Conservation (phyloP, 2,797 vertebrate species). For the Amblyraja radiata region DNA sequence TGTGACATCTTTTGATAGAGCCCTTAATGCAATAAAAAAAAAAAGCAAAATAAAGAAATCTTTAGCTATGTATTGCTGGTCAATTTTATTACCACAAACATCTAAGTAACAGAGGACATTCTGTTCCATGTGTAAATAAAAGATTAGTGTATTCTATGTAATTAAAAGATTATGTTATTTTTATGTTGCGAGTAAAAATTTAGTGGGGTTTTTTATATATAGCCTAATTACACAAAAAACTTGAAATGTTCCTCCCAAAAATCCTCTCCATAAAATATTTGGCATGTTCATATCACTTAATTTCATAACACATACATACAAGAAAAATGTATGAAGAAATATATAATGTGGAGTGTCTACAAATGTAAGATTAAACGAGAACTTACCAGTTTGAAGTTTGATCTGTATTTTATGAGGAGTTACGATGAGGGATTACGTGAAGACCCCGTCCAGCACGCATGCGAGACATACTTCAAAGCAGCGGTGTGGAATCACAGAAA, state of each 20-base stretch:
- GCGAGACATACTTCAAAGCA: too few species aligned
- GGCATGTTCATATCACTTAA: not conserved
- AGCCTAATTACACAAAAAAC: not conserved
- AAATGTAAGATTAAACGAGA: too few species aligned
- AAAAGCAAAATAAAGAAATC: not conserved
- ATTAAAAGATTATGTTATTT: not conserved
- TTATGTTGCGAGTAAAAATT: not conserved
- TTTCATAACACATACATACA: not conserved
- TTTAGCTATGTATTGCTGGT: not conserved
- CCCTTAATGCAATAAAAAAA: conserved; percentile 31
- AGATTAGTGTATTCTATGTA: not conserved
- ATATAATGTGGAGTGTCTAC: not conserved
- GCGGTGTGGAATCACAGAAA: too few species aligned
- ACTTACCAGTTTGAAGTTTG: too few species aligned
- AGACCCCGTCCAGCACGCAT: too few species aligned
- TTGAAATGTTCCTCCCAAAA: not conserved
- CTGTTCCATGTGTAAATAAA: not conserved
- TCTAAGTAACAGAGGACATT: not conserved
- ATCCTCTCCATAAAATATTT: not conserved
- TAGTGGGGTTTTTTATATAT: not conserved
- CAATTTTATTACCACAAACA: not conserved
- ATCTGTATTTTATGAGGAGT: too few species aligned
- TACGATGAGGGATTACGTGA: too few species aligned
- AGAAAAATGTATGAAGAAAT: not conserved
- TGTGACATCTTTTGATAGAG: conserved; percentile 17